phyloP scores from a whole-genome alignment of 2,888 invertebrate genomes.

The Bellardia bayeri region DNA sequence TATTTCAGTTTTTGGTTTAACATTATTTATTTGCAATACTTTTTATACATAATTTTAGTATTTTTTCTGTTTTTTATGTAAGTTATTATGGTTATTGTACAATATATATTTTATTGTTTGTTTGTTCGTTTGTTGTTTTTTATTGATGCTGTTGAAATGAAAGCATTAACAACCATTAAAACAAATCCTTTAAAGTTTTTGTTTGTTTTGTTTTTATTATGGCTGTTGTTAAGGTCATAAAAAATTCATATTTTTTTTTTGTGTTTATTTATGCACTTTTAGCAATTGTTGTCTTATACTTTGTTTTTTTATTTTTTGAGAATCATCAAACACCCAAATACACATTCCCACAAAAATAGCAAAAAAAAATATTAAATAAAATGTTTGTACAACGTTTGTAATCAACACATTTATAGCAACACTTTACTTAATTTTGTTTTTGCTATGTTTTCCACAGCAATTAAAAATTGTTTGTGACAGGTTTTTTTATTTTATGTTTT shows the following conservation, averaged over 20 bases:
- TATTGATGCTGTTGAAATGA: neutral
- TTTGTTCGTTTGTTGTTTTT: neutral
- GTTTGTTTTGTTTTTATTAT: neutral
- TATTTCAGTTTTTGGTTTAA: too few species aligned
- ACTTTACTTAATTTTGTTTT: neutral
- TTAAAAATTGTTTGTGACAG: slow-evolving; percentile 29
- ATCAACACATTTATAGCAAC: neutral
- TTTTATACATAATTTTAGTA: neutral
- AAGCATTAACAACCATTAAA: neutral
- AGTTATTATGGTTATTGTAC: neutral
- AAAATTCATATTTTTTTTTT: slow-evolving; percentile 2
- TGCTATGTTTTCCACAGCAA: neutral
- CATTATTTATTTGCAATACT: neutral
- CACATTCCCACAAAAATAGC: neutral
- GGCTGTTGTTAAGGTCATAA: neutral
- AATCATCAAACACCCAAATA: neutral
- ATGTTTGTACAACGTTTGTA: neutral
- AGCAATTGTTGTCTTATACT: neutral
- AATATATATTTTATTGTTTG: neutral
- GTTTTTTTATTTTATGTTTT: neutral
- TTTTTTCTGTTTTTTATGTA: neutral
- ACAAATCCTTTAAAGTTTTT: neutral
- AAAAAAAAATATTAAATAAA: neutral
- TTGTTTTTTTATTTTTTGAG: neutral
- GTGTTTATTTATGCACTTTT: neutral